These are phyloP conservation scores for Chamaetylas fuelleborni DNA, from an alignment of 2,113 vertebrate species.

Conservation along the genomic window DNA sequence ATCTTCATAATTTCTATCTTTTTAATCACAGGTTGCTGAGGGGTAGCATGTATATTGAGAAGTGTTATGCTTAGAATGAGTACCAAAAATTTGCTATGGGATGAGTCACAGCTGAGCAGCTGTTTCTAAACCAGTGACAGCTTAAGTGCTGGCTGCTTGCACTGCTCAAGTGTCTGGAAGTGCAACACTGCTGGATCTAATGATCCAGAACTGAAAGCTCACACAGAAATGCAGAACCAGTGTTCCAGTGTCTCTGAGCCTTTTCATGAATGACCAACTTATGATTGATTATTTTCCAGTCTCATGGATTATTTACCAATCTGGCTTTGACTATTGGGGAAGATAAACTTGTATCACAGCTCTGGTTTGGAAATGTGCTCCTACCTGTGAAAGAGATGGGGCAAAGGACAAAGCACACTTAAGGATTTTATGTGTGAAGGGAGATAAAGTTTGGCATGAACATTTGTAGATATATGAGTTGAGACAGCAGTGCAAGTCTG, in stretches of 20 bases:
- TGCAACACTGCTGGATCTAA: background rate
- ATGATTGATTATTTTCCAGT: background rate
- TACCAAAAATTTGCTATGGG: background rate
- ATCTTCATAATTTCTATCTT: background rate
- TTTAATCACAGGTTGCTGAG: background rate
- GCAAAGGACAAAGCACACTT: background rate
- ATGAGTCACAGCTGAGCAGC: background rate
- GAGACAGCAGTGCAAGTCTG: background rate
- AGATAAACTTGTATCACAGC: background rate
- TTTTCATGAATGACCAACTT: background rate
- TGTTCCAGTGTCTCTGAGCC: background rate
- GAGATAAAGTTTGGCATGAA: background rate
- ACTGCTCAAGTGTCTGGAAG: background rate
- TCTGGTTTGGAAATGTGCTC: background rate
- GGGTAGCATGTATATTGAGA: background rate
- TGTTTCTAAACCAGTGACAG: background rate
- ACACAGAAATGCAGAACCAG: background rate
- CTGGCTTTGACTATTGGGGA: background rate
- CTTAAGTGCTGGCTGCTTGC: background rate
- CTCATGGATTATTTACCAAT: background rate
- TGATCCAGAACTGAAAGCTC: background rate
- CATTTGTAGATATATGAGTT: background rate
- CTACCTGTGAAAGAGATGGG: background rate
- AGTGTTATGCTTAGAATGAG: background rate
- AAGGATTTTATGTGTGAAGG: background rate